phyloP scores from a whole-genome alignment of 2,113 vertebrate genomes.

The Gasterosteus aculeatus region DNA sequence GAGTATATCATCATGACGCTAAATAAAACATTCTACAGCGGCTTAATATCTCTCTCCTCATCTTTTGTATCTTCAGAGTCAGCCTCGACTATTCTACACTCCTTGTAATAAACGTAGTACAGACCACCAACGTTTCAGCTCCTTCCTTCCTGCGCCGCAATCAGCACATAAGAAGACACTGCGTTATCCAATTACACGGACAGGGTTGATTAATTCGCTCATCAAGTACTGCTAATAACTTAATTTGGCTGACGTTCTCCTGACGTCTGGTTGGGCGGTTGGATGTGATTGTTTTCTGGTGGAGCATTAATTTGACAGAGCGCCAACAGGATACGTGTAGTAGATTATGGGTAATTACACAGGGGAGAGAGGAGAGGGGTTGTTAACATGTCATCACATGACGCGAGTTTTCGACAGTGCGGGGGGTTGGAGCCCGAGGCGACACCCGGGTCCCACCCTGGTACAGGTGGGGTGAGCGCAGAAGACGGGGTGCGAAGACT shows the following conservation, averaged over 20 bases:
- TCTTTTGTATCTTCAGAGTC: background rate
- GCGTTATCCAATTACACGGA: conserved; percentile 50
- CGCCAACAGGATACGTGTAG: conserved; percentile 10
- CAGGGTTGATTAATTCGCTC: conserved; percentile 59
- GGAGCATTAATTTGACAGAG: conserved; percentile 31
- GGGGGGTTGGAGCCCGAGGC: background rate
- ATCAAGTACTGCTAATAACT: conserved; percentile 44
- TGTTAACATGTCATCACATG: conserved; percentile 19
- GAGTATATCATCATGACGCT: no score
- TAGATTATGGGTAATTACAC: conserved; percentile 35
- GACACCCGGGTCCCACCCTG: background rate
- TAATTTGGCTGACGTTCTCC: conserved; percentile 49
- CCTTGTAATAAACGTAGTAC: background rate
- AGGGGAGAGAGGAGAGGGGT: background rate
- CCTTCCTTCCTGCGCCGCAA: conserved; percentile 64
- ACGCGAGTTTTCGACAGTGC: background rate
- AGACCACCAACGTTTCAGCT: conserved; percentile 18
- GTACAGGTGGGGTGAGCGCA: background rate
- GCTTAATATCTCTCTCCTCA: no score
- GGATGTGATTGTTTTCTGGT: conserved; percentile 46
- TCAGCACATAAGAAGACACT: conserved; percentile 9
- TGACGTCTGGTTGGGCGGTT: conserved; percentile 39
- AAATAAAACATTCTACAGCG: no score
- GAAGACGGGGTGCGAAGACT: background rate
- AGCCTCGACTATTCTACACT: background rate